Evolutionary conservation across 2,113 vertebrate genomes (phyloP).

Genomic region (Copsychus sechellarum): DNA sequence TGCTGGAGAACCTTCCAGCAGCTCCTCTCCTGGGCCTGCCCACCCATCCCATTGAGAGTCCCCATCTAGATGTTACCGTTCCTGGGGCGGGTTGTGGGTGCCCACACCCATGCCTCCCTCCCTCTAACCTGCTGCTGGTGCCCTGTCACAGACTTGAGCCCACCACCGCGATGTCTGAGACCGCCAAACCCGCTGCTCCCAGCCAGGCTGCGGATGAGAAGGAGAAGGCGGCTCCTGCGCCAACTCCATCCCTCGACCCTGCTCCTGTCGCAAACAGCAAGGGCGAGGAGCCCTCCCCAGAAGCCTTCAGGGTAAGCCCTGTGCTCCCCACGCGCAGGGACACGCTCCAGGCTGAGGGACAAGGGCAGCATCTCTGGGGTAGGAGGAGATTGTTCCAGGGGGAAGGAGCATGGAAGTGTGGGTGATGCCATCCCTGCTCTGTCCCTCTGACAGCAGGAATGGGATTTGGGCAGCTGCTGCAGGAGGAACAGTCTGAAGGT

Average conservation of each 20-base stretch:
- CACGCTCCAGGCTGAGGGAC: fast-evolving
- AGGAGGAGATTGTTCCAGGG: not conserved
- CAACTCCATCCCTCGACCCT: not conserved
- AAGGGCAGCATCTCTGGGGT: not conserved
- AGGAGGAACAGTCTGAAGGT: not conserved
- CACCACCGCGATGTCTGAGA: constrained; percentile 86
- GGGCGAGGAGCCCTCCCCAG: constrained; percentile 78
- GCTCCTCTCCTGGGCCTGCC: not conserved
- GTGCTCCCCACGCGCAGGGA: fast-evolving
- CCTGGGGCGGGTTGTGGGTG: not conserved
- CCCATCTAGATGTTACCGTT: fast-evolving
- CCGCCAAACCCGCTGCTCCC: constrained; percentile 74
- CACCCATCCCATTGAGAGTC: fast-evolving
- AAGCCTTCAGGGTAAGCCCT: constrained; percentile 85
- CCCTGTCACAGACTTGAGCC: constrained; percentile 45
- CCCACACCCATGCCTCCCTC: not conserved
- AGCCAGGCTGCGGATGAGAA: constrained; percentile 83
- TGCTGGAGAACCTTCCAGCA: not conserved
- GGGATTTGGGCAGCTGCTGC: not conserved
- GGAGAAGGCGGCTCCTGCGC: constrained; percentile 75
- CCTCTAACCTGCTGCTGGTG: not conserved
- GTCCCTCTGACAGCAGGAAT: not conserved
- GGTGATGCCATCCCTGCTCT: not conserved
- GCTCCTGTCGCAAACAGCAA: constrained; percentile 74
- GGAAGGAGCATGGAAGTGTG: not conserved